Base-by-base conservation (phyloP, 2,888 invertebrate genomes). In the Chrysina gloriosa region DNA sequence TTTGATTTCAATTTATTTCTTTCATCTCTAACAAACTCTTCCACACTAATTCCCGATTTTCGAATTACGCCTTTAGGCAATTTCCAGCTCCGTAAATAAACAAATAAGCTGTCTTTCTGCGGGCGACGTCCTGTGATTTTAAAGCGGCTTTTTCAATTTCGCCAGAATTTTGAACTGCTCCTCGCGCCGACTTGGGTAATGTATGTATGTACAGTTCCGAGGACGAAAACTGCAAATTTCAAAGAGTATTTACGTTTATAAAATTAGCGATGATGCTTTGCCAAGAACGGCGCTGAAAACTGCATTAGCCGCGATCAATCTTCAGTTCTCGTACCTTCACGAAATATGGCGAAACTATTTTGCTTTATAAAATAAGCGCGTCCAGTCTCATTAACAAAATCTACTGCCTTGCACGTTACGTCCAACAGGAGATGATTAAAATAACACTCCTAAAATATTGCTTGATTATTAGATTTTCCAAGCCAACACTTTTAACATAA, bases 231-330 rank as follows among this genome's bases (percentile, higher is more conserved):
- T 58, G 14, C 58, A 19, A 39, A 39, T 42, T 58, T 58, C 25
- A n/a, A 58, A 39, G 58, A 14, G 25, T 39, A 58, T 58, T 58
- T 58, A 39, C 39, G 39, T 58, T 58, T 58, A 58, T 58, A 11
- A 39, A 58, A 58, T 58, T 58, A 58, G 39, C 58, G 25, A 39
- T 25, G 23, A 39, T n/a, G 39, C 25, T 31, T 34, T 31, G 56
- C 56, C 36, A 36, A 56, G 21, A n/a, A 56, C 5, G 23, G 39
- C 14, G 39, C 7, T 39, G 58, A 2, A 58, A 39, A 58, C 42
- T 58, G 39, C 14, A 34, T 58, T 58, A 39, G 19, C 34, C 54
- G 54, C 19, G 31, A n/a, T 16, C 50, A 29, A 14, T 52, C 50
- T 52, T 29, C 27, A 11, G 3, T 11, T 52, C 7, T 7, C 31